Base-by-base conservation (phyloP, 2,888 invertebrate genomes). In the Dynastes maya region DNA sequence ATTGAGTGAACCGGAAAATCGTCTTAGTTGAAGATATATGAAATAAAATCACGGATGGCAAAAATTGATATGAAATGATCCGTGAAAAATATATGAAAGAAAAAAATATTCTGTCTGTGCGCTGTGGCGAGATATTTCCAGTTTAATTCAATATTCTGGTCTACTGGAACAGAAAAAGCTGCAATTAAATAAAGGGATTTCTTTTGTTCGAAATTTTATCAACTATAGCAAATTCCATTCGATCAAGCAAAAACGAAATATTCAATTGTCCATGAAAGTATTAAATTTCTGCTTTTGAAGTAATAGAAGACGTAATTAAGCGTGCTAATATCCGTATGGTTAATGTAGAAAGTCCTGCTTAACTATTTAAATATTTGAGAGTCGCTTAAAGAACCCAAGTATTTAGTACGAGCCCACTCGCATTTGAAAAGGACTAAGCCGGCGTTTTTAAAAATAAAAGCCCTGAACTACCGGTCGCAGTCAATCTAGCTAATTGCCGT, bases 51-150 rank as follows among this genome's bases (percentile, higher is more conserved):
- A 77, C 75, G 74, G 53, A 51, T 68, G 63, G 74, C 70, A 49
- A 72, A 80, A 80, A 80, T 80, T 77, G 75, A 80, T 80, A 74
- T 70, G 77, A 80, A 80, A 75, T 75, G 80, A 77, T 77, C 80
- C 75, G 63, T 80, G 75, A 80, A 80, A 75, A 74, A 78, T 77
- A 74, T 72, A 77, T 67, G 63, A 68, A 70, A 70, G 63, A 78
- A 40, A 45, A 68, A 68, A 51, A 68, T 68, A 68, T 68, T 68
- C 68, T 51, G 4, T 51, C 68, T 51, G 49, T 51, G 16, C 68
- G 40, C 22, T 40, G 51, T 49, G 49, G 51, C 49, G 27, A 32
- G 29, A 63, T 68, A 68, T 68, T 27, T 49, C 27, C 8, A 51
- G 40, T 68, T 51, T 68, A 68, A 68, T 51, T 68, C 51, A 29